Conservation (phyloP, 2,113 vertebrate genomes). For the Choloepus hoffmanni region DNA sequence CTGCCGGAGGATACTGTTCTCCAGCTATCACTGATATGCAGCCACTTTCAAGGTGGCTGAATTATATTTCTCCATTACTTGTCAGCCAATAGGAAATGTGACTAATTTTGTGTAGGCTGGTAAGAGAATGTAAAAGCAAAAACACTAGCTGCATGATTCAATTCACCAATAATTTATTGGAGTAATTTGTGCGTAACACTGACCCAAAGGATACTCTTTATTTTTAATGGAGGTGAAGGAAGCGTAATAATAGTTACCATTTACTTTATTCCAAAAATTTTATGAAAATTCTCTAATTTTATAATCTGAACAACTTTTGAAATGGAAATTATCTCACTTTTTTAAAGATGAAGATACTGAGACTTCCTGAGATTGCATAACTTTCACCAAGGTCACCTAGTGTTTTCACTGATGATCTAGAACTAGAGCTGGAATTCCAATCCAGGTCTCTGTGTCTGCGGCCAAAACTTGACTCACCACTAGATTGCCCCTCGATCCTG, state of each 20-base stretch:
- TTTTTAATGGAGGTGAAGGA: neutral
- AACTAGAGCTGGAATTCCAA: neutral
- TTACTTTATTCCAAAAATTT: slow-evolving; percentile 19
- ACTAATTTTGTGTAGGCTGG: neutral
- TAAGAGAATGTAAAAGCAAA: neutral
- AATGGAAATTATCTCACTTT: neutral
- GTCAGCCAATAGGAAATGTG: slow-evolving; percentile 10
- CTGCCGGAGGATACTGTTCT: slow-evolving; percentile 53
- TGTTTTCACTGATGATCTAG: neutral
- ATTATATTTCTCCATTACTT: slow-evolving; percentile 35
- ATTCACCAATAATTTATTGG: slow-evolving; percentile 21
- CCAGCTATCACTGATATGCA: slow-evolving; percentile 54
- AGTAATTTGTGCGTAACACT: slow-evolving; percentile 8
- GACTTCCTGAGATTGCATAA: neutral
- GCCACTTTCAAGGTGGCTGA: slow-evolving; percentile 37
- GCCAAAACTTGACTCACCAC: neutral
- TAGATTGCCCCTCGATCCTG: neutral
- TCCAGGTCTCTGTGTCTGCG: neutral
- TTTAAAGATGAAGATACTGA: neutral
- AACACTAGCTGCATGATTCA: slow-evolving; percentile 21
- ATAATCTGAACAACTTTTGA: neutral
- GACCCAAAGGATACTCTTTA: neutral
- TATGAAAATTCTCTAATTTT: neutral
- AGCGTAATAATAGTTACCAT: neutral
- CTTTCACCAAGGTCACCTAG: neutral